phyloP scores from a whole-genome alignment of 2,113 vertebrate genomes.

The Takifugu bimaculatus region DNA sequence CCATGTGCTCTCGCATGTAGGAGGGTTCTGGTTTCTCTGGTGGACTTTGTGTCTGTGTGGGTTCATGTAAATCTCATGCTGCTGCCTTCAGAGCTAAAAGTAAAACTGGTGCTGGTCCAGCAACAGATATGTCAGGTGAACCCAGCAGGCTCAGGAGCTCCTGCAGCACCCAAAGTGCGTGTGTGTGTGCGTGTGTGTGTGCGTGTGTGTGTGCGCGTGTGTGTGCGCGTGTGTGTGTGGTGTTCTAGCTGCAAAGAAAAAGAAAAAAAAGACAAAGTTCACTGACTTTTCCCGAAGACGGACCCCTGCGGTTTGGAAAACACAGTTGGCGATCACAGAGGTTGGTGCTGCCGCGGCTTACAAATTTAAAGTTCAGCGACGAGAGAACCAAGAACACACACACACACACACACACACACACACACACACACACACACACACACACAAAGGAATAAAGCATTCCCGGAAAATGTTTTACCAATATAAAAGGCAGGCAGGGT shows the following conservation, averaged over 20 bases:
- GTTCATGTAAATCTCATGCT: too few relatives aligned
- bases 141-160: too few relatives aligned
- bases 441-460: conserved; percentile 13
- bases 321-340: conserved; percentile 42
- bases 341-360: conserved; percentile 38
- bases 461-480: conserved; percentile 19
- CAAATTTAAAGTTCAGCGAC: conserved; percentile 53
- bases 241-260: conserved; percentile 34
- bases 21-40: too few relatives aligned
- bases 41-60: too few relatives aligned
- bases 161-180: neutral
- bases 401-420: neutral
- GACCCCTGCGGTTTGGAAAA: conserved; percentile 41
- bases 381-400: conserved; percentile 9
- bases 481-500: conserved; percentile 18
- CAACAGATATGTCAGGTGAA: too few relatives aligned
- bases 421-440: conserved; percentile 4
- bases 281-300: conserved; percentile 57
- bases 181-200: conserved; percentile 4
- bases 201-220: conserved; percentile 8
- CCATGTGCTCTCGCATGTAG: too few relatives aligned
- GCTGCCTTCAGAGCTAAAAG: too few relatives aligned
- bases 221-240: conserved; percentile 9
- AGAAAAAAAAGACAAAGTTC: conserved; percentile 8
- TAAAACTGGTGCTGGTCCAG: too few relatives aligned